These are phyloP conservation scores for Muntiacus reevesi DNA, from an alignment of 2,113 vertebrate genomes.

Conservation along the genomic window DNA sequence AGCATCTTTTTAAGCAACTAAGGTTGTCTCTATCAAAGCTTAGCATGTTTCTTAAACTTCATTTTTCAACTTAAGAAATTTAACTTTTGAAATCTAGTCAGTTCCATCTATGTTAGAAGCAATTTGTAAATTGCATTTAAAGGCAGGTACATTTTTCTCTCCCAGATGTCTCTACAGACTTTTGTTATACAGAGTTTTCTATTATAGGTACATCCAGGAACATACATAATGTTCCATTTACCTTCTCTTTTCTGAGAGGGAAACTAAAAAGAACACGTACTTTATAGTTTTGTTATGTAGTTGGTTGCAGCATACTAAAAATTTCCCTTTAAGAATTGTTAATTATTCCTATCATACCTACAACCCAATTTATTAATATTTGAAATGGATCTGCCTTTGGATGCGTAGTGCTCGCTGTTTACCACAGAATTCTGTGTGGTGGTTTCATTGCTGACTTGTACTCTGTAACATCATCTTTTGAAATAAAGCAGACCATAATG, in stretches of 20 bases:
- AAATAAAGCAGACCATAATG: constrained; percentile 18
- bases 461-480: constrained; percentile 25
- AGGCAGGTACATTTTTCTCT: neutral
- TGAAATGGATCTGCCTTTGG: neutral
- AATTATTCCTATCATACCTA: neutral
- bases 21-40: neutral
- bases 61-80: neutral
- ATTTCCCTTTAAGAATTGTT: neutral
- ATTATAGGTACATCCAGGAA: neutral
- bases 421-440: neutral
- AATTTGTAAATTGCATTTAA: constrained; percentile 8
- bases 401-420: neutral
- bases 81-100: neutral
- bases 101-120: neutral
- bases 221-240: neutral
- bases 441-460: neutral
- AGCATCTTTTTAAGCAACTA: neutral
- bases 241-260: neutral
- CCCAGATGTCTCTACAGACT: neutral
- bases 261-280: neutral
- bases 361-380: neutral
- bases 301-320: neutral
- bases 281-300: neutral
- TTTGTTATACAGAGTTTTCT: neutral
- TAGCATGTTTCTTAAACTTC: neutral